Percentiles rank a stretch among this genome's conserved stretches.
These are phyloP conservation scores for Caenorhabditis tropicalis DNA, from an alignment of 1,140 invertebrate genomes.

Conservation along the genomic window DNA sequence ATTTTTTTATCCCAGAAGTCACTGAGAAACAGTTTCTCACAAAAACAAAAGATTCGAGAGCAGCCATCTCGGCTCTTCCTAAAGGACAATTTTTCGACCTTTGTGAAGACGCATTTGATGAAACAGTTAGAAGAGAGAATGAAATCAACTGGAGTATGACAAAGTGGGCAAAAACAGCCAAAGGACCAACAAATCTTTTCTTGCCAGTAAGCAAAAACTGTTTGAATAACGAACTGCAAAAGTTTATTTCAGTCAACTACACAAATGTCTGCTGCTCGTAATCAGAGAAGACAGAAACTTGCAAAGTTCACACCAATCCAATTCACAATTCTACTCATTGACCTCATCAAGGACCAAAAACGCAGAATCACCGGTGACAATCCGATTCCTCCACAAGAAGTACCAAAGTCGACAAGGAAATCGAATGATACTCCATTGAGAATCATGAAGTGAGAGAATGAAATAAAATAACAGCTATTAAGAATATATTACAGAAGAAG, in stretches of 20 bases:
- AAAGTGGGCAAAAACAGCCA: slow-evolving; percentile 21
- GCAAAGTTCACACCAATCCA: slow-evolving; percentile 32
- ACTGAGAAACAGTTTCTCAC: slow-evolving; percentile 3
- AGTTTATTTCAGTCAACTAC: slow-evolving; percentile 1
- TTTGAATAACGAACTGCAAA: not conserved
- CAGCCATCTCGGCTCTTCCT: not conserved
- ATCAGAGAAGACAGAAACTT: slow-evolving; percentile 38
- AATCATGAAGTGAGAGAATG: slow-evolving; percentile 3
- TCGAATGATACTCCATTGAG: not conserved
- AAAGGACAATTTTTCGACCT: slow-evolving; percentile 21
- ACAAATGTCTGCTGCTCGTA: slow-evolving; percentile 21
- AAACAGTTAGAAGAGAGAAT: slow-evolving; percentile 17
- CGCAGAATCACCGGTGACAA: slow-evolving; percentile 11
- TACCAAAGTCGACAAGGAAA: not conserved
- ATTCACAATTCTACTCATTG: slow-evolving; percentile 27
- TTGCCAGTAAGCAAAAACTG: not conserved
- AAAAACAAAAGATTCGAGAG: not conserved
- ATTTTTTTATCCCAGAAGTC: slow-evolving; percentile 27
- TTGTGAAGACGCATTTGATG: slow-evolving; percentile 17
- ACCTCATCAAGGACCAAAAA: slow-evolving; percentile 20
- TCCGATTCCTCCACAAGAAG: not conserved
- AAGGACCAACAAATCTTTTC: slow-evolving; percentile 28
- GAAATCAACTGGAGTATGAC: slow-evolving; percentile 29
- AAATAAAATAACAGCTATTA: not conserved
- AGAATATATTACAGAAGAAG: not conserved